Base-by-base conservation (phyloP, 2,797 vertebrate species). In the Pristis pectinata region DNA sequence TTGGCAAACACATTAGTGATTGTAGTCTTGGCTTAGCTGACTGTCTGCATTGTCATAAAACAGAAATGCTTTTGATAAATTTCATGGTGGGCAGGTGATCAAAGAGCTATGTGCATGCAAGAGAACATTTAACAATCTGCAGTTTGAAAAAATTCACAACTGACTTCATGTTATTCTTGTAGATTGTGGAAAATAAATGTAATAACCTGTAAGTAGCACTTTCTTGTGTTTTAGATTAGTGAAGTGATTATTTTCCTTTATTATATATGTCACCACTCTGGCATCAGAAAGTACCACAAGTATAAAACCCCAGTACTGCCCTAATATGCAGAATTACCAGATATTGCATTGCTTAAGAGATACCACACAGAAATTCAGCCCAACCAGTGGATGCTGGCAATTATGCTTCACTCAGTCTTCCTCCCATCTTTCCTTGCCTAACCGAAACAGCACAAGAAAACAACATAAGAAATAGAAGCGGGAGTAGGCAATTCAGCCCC, bases 1-100 rank as follows among this genome's bases (percentile, higher is more conserved):
- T 76, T 94, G 92, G 92, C 92, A 94, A 94, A 70, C 44, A 76
- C 64, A 94, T 76, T 76, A 41, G 92, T 72, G 70, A 94, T 94
- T 94, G 92, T 27, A 94, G 92, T 94, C 92, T 94, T 94, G 92
- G 92, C 92, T 76, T 76, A 67, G 34, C 70, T 49, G 27, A 94
- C 92, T 94, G 92, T 94, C 92, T 94, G 41, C 92, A 94, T 94
- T 94, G 92, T 94, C 92, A 94, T 72, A 70, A 70, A 76, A 49
- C 30, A 76, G 92, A 94, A 94, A 94, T 94, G 92, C 67, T 74
- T 94, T 94, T 94, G 92, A 76, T 76, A 94, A 44, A 70, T 94
- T 94, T 94, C 70, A 76, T 76, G 92, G 92, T 94, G 92, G 92
- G 92, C 92, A 76, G 41, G 70, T 53, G 72, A 76, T 94, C 67